These are phyloP conservation scores for Phalacrocorax pelagicus DNA, from an alignment of 2,113 vertebrate species.

Conservation along the genomic window DNA sequence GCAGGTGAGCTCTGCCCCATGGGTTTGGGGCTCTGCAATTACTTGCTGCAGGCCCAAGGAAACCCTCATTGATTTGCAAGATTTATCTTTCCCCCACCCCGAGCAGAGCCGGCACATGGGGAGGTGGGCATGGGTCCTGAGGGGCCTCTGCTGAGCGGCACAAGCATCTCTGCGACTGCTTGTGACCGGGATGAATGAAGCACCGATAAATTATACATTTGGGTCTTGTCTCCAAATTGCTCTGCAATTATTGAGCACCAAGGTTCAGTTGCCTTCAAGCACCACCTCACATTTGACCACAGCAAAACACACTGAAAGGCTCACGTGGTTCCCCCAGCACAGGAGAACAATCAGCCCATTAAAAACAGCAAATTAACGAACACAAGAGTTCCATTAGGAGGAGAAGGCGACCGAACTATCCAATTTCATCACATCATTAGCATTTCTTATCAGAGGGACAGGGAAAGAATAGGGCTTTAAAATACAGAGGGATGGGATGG, in stretches of 20 bases:
- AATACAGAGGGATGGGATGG: neutral
- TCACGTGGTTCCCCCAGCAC: neutral
- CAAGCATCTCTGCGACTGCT: neutral
- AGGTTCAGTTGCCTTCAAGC: slow-evolving; percentile 34
- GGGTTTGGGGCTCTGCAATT: neutral
- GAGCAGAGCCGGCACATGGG: rapidly evolving
- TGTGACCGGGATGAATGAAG: neutral
- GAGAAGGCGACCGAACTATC: slow-evolving; percentile 18
- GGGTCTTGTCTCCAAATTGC: slow-evolving; percentile 61
- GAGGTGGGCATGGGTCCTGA: neutral
- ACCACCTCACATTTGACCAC: neutral
- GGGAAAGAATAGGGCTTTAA: neutral
- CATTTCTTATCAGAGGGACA: slow-evolving; percentile 29
- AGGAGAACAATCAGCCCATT: slow-evolving; percentile 63
- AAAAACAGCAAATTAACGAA: slow-evolving; percentile 43
- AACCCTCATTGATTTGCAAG: neutral
- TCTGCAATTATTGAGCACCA: slow-evolving; percentile 52
- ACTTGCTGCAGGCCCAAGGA: neutral
- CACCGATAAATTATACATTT: slow-evolving; percentile 56
- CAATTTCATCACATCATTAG: slow-evolving; percentile 41
- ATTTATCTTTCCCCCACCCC: neutral
- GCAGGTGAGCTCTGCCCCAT: neutral
- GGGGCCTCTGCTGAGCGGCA: neutral
- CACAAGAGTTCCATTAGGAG: slow-evolving; percentile 37
- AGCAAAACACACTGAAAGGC: neutral